Percentiles rank a stretch among this genome's conserved stretches.
Evolutionary conservation across 2,113 vertebrate genomes (phyloP).

Genomic region (Sebastes schlegelii): DNA sequence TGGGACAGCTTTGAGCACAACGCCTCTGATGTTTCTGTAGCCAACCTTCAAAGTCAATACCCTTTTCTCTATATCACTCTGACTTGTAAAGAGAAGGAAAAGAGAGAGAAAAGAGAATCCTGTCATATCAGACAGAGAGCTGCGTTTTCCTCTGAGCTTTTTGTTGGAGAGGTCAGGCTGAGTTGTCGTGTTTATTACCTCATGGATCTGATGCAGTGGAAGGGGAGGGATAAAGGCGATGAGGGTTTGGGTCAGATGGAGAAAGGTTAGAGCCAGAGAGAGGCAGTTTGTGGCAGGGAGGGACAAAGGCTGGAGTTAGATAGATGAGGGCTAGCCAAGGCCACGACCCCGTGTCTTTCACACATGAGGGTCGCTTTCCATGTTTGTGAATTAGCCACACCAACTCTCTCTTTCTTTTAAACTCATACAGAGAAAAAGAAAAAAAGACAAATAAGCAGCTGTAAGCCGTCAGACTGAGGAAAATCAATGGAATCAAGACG

Average conservation of each 20-base stretch:
- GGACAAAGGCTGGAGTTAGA: slow-evolving; percentile 23
- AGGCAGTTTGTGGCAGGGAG: slow-evolving; percentile 39
- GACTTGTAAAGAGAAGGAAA: slow-evolving; percentile 64
- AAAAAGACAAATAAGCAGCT: slow-evolving; percentile 34
- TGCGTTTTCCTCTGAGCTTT: slow-evolving; percentile 52
- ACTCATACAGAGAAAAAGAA: background rate
- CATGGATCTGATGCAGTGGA: slow-evolving; percentile 45
- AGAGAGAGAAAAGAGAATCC: slow-evolving; percentile 64
- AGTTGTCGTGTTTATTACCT: slow-evolving; percentile 61
- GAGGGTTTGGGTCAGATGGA: slow-evolving; percentile 55
- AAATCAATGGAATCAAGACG: slow-evolving; percentile 89
- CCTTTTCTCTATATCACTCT: slow-evolving; percentile 71
- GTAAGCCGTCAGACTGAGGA: slow-evolving; percentile 83
- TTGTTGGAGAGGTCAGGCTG: slow-evolving; percentile 61
- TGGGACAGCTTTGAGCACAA: slow-evolving; percentile 75
- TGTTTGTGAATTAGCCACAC: slow-evolving; percentile 42
- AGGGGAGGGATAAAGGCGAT: slow-evolving; percentile 24
- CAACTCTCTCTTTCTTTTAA: slow-evolving; percentile 12
- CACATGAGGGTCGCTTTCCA: slow-evolving; percentile 41
- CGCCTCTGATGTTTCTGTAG: slow-evolving; percentile 80
- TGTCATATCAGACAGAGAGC: slow-evolving; percentile 65
- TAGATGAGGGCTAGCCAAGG: slow-evolving; percentile 34
- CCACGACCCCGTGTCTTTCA: slow-evolving; percentile 49
- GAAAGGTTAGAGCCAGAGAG: slow-evolving; percentile 56
- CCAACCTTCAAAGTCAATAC: slow-evolving; percentile 78